Evolutionary conservation across 2,888 invertebrate genomes (phyloP).

Genomic region (Prosapia bicincta): DNA sequence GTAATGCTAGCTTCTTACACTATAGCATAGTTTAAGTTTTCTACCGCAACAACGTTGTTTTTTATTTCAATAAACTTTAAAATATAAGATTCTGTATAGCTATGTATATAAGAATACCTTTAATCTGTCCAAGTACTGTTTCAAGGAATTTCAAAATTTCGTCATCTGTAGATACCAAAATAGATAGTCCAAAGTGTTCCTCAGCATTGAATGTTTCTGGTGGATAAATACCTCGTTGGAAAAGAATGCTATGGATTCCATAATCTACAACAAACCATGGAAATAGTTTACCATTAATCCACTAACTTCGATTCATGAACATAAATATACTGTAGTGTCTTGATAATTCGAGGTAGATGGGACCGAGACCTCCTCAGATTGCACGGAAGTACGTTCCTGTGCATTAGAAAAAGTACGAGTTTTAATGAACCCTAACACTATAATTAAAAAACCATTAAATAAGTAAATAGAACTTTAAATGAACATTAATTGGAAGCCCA

Average conservation of each 20-base stretch:
- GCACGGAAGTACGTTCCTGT: no score
- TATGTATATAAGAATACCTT: no score
- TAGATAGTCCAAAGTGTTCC: conserved; percentile 90
- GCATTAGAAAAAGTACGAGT: no score
- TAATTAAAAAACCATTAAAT: no score
- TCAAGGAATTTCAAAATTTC: conserved; percentile 83
- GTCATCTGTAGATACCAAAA: conserved; percentile 85
- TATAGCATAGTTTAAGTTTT: no score
- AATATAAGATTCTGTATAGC: no score
- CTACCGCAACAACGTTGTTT: no score
- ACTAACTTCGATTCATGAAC: not conserved
- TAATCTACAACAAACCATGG: conserved; percentile 65
- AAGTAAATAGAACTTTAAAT: no score
- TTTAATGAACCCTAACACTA: no score
- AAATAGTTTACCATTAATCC: not conserved
- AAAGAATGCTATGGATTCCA: conserved; percentile 95
- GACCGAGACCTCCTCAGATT: not conserved
- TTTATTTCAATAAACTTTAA: no score
- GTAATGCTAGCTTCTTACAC: no score
- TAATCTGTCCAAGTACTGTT: conserved; percentile 75
- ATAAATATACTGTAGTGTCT: not conserved
- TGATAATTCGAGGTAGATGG: not conserved
- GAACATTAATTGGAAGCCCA: no score
- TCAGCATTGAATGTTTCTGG: conserved; percentile 84
- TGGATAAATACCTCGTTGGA: conserved; percentile 95